These are phyloP conservation scores for Larimichthys crocea DNA, from an alignment of 2,113 vertebrate genomes.

Conservation along the genomic window DNA sequence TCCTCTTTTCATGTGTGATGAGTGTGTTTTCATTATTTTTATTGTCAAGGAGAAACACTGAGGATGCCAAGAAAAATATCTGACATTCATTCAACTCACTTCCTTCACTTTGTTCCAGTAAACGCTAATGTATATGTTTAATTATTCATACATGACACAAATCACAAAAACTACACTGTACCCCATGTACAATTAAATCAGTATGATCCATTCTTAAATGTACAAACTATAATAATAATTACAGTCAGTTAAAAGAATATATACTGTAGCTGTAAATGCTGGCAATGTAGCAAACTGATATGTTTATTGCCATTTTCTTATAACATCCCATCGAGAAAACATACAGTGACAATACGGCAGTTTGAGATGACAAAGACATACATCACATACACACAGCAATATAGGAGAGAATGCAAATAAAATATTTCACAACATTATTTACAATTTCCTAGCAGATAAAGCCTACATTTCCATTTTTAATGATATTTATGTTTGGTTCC, in stretches of 20 bases:
- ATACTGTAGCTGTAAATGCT: not conserved
- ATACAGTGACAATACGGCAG: no score
- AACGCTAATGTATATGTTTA: not conserved
- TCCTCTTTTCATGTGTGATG: not conserved
- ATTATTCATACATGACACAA: not conserved
- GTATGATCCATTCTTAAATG: not conserved
- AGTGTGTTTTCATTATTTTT: not conserved
- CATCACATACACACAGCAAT: no score
- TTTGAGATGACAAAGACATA: no score
- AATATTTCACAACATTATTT: no score
- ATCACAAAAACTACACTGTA: not conserved
- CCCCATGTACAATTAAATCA: not conserved
- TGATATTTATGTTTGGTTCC: no score
- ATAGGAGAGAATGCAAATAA: no score
- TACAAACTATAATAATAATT: not conserved
- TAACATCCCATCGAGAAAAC: no score
- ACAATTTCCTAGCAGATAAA: no score
- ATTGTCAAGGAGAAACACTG: not conserved
- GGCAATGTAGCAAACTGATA: not conserved
- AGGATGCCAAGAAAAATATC: not conserved
- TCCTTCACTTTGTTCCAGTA: conserved; percentile 2
- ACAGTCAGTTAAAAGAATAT: not conserved
- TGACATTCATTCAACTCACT: not conserved
- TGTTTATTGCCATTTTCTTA: no score
- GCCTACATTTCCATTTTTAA: no score